Conservation (phyloP, 2,797 vertebrate species). For the Helarctos malayanus region DNA sequence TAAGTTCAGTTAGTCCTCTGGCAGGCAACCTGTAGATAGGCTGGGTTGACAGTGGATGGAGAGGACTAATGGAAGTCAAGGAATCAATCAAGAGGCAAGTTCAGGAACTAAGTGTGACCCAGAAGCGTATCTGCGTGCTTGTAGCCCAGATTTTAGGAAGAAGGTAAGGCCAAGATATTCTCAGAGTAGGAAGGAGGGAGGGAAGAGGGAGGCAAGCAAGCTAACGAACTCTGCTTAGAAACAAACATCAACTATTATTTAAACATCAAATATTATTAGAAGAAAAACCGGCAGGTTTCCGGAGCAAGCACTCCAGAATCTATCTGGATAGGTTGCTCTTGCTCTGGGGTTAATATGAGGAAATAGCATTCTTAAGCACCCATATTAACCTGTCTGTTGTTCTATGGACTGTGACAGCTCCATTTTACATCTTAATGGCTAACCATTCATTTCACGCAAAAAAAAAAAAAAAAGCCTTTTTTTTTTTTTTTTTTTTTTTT, state of each 20-base stretch:
- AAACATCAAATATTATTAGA: slow-evolving; percentile 68
- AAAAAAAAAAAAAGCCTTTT: background rate
- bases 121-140: background rate
- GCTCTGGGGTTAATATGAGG: slow-evolving; percentile 76
- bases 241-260: slow-evolving; percentile 51
- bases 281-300: background rate
- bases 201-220: background rate
- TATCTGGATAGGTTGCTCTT: slow-evolving; percentile 2
- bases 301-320: background rate
- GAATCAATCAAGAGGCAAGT: background rate
- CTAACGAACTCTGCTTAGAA: slow-evolving; percentile 57
- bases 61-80: background rate
- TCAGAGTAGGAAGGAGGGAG: background rate
- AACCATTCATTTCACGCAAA: slow-evolving; percentile 70
- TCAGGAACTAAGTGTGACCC: background rate
- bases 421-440: slow-evolving; percentile 79
- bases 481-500: slow-evolving; percentile 64
- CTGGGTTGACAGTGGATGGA: no score
- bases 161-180: background rate
- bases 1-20: background rate
- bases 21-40: background rate
- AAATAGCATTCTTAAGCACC: slow-evolving; percentile 76
- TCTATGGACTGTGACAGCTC: slow-evolving; percentile 76
- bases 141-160: background rate
- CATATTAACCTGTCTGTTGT: slow-evolving; percentile 79